These are phyloP conservation scores for Catonia carolina DNA, from an alignment of 2,888 invertebrate genomes.

Conservation along the genomic window DNA sequence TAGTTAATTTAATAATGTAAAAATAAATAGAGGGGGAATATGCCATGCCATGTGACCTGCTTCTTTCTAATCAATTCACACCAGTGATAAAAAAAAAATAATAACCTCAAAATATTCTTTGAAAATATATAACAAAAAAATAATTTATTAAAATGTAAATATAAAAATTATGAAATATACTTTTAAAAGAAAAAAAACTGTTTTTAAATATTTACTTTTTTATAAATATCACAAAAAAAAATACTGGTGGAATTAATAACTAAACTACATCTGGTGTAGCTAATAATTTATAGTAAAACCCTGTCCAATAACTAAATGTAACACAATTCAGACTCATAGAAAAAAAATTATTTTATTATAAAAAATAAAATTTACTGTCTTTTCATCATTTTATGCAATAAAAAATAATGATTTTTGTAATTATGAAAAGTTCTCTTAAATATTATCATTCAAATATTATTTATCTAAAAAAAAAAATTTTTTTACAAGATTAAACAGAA, in stretches of 20 bases:
- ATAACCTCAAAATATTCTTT: no score
- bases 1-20: slow-evolving; percentile 24
- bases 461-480: no score
- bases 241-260: not conserved
- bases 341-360: no score
- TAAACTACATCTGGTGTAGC: slow-evolving; percentile 30
- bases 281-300: not conserved
- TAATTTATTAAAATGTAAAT: slow-evolving; percentile 1
- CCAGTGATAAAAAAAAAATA: no score
- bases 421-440: no score
- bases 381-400: no score
- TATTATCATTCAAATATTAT: no score
- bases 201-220: not conserved
- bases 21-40: slow-evolving; percentile 24
- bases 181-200: not conserved
- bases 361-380: no score
- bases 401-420: no score
- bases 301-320: no score
- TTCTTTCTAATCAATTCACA: not conserved
- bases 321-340: no score
- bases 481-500: no score
- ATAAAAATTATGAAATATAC: slow-evolving; percentile 1
- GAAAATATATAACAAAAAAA: not conserved
- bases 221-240: slow-evolving; percentile 6
- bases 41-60: slow-evolving; percentile 33